Percentiles rank a stretch among this genome's conserved stretches.
phyloP scores from a whole-genome alignment of 2,888 invertebrate species.

The Brenthis hecate region DNA sequence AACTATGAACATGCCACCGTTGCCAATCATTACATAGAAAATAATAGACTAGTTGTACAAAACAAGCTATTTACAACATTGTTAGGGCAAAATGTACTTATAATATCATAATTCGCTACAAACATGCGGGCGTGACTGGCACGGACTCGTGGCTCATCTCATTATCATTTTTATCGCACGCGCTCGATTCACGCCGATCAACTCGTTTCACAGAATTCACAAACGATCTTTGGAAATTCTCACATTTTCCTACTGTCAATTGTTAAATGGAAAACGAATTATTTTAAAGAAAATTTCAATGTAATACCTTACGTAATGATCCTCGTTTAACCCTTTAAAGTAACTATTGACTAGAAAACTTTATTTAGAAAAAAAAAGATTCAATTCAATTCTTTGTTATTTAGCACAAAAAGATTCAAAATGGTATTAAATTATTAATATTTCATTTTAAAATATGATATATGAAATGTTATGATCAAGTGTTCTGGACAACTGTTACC shows the following conservation, averaged over 20 bases:
- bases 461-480: too few species aligned
- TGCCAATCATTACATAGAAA: constrained; percentile 5
- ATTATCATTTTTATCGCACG: constrained; percentile 45
- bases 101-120: constrained; percentile 20
- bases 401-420: too few species aligned
- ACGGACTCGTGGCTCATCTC: constrained; percentile 36
- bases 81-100: constrained; percentile 25
- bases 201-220: constrained; percentile 30
- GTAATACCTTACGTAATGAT: too few species aligned
- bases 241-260: neutral
- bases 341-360: too few species aligned
- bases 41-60: constrained; percentile 23
- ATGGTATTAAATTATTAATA: too few species aligned
- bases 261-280: constrained; percentile 1
- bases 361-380: too few species aligned
- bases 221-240: constrained; percentile 22
- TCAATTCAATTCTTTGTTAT: too few species aligned
- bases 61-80: constrained; percentile 26
- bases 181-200: constrained; percentile 34
- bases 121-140: constrained; percentile 42
- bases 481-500: too few species aligned
- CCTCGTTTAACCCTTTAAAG: too few species aligned
- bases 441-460: too few species aligned
- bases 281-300: neutral
- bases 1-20: constrained; percentile 14